Conservation (phyloP, 2,888 invertebrate genomes). For the Stratiomys singularior region DNA sequence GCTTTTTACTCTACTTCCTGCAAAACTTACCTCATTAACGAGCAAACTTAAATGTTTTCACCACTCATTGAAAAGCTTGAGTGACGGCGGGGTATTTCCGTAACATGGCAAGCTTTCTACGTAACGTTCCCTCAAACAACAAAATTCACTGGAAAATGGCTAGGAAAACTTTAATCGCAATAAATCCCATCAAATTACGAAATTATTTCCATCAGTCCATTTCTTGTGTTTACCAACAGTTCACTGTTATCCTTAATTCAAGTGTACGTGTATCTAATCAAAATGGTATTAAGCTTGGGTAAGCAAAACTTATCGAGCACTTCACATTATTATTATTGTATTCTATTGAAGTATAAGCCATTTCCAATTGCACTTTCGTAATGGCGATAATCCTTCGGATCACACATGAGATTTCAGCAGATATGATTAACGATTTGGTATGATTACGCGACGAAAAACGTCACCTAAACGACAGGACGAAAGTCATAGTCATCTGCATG, state of each 20-base stretch:
- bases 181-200: neutral
- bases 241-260: too few relatives aligned
- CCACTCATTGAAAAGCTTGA: constrained; percentile 15
- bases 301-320: too few relatives aligned
- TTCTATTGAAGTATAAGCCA: too few relatives aligned
- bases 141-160: neutral
- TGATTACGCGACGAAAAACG: neutral
- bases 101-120: constrained; percentile 26
- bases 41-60: constrained; percentile 25
- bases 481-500: neutral
- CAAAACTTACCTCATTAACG: constrained; percentile 33
- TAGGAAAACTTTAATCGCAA: neutral
- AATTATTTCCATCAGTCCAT: neutral
- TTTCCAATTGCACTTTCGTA: too few relatives aligned
- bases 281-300: too few relatives aligned
- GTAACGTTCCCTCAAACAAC: neutral
- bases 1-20: neutral
- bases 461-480: neutral
- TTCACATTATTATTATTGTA: too few relatives aligned
- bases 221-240: too few relatives aligned
- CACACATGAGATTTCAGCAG: too few relatives aligned
- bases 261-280: too few relatives aligned
- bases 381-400: too few relatives aligned
- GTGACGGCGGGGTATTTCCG: constrained; percentile 8
- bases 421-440: too few relatives aligned